Evolutionary conservation across 2,113 vertebrate genomes (phyloP).

Genomic region (Muscicapa adusta): DNA sequence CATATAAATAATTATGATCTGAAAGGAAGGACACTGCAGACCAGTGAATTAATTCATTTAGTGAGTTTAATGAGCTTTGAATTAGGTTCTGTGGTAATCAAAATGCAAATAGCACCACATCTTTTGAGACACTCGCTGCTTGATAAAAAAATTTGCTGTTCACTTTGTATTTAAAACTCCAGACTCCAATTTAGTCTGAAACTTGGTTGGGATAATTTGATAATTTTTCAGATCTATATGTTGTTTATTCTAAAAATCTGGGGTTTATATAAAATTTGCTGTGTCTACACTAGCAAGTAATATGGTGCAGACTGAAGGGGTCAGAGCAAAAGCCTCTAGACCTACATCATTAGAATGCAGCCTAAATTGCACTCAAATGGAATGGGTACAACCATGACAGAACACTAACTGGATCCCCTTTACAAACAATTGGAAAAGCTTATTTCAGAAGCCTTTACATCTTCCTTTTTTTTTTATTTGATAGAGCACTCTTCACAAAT

Average conservation of each 20-base stretch:
- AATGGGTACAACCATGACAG: not conserved
- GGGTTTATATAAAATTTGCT: not conserved
- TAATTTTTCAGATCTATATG: not conserved
- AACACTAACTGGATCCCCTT: not conserved
- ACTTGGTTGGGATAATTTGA: not conserved
- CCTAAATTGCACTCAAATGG: not conserved
- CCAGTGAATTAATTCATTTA: not conserved
- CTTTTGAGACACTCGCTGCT: not conserved
- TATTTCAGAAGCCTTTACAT: not conserved
- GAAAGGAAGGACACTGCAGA: not conserved
- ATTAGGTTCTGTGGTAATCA: not conserved
- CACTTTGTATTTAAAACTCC: not conserved
- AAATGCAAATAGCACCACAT: not conserved
- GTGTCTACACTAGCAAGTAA: fast-evolving
- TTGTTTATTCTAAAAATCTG: not conserved
- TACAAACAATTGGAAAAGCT: too few species aligned
- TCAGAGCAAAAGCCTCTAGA: not conserved
- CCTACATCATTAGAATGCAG: not conserved
- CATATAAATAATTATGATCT: not conserved
- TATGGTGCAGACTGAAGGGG: not conserved
- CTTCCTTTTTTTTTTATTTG: not conserved
- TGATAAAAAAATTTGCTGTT: not conserved
- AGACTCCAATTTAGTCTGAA: not conserved
- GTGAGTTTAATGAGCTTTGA: not conserved
- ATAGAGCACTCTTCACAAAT: not conserved